Base-by-base conservation (phyloP, 2,797 vertebrate genomes). In the Lycodopsis pacificus region DNA sequence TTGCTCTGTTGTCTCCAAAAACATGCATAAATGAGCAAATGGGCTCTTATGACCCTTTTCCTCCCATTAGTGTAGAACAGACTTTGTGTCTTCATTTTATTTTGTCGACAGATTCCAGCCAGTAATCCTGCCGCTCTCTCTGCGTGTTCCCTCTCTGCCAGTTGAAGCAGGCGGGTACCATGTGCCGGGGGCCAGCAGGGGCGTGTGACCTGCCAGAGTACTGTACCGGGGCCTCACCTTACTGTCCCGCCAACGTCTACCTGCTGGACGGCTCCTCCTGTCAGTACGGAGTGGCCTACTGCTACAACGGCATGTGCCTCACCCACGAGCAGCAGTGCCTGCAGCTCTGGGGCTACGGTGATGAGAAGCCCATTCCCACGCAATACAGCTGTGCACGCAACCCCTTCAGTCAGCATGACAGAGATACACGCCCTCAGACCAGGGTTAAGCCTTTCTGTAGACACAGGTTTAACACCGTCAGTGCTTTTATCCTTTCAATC, bases 311-410 rank as follows among this genome's bases (percentile, higher is more conserved):
- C 86, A 97, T 97, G 95, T 99, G 97, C 81, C 96, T 97, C 85
- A 98, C 97, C 3, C 97, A 98, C 19, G 93, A 95, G 27, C 96
- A 97, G 85, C 98, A 99, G 83, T 99, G 98, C 4, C 86, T 96
- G 85, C 96, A 97, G 92, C 96, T 99, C 40, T 99, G 98, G 98
- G 98, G 97, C 13, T 94, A 97, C 19, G 98, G 98, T 99, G 91
- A 72, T 4, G 15, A 77, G 38, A 34, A 59, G 20, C 34, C 58
- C 6, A 25, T 34, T 11, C 4, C 9, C 36, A 4, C 73, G n/a
- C 17, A 42, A 10, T 4, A 15, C 48, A 38, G 11, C 54, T 22
- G 8, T 10, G 48, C 20, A 59, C 62, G 44, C 5, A 4, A 53
- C 44, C 32, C 30, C 8, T 34, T 38, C 17, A n/a, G 27, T 73